Evolutionary conservation across 2,113 vertebrate genomes (phyloP), one percentile per base, ranked within the genome.

Genomic region (Hirundichthys speculiger): DNA sequence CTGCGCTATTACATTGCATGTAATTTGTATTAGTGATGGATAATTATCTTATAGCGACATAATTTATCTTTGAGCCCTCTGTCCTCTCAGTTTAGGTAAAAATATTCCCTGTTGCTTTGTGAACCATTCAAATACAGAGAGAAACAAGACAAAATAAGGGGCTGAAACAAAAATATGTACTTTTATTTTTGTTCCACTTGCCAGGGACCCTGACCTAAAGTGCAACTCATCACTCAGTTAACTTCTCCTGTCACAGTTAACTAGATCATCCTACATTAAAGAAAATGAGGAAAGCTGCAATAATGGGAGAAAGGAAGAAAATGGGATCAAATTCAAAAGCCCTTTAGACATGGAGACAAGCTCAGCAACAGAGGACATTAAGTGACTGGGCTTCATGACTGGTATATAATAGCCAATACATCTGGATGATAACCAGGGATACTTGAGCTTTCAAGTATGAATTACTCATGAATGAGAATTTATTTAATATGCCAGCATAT

Each of bases 281-380:
- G 74, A 83, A 89, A 91, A 90, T 74, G 81, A 88, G 83, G 67
- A 86, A 65, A 78, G 74, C 73, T 49, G 64, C 82, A 85, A 88
- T 92, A 90, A 86, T 55, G 21, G 59, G 39, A 75, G 64, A 74
- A 73, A 75, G 75, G 59, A 79, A 74, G 77, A 79, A 86, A 89
- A 89, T 64, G 42, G 73, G 84, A 82, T 81, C 71, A 76, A 68
- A 86, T 69, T 58, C 66, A 61, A 87, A 88, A 89, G 79, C 82
- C 74, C 81, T 88, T 89, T 83, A 82, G 85, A 79, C 59, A 66
- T 65, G 69, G 73, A 69, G 56, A 47, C 41, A 54, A 58, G 77
- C 75, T 60, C 50, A 19, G 70, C 74, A 25, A 10, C 18, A 11
- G 15, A 43, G 64, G 54, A 59, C 83, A 86, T 63, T 24, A 52